phyloP scores from a whole-genome alignment of 2,113 vertebrate species.

The Scytalopus superciliaris region DNA sequence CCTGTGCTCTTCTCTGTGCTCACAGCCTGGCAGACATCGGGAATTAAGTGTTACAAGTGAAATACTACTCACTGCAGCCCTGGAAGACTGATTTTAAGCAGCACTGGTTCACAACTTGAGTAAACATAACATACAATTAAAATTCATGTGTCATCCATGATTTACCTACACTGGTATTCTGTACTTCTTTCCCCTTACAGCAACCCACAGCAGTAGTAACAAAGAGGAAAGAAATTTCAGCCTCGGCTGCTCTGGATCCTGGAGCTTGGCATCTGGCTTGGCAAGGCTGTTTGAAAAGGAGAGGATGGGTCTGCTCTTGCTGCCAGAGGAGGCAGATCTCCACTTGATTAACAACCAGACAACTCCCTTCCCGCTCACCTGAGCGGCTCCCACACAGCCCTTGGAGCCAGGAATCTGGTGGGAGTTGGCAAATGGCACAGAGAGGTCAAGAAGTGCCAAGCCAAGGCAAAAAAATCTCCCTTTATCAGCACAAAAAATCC shows the following conservation, averaged over 20 bases:
- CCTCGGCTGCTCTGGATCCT: not conserved
- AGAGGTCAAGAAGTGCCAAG: not conserved
- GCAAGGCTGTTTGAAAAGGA: not conserved
- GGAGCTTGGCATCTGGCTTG: not conserved
- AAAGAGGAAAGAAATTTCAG: not conserved
- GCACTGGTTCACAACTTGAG: not conserved
- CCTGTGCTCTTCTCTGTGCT: not conserved
- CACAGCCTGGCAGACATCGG: accelerated
- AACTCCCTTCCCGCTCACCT: not conserved
- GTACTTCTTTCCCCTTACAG: not conserved
- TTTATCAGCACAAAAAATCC: not conserved
- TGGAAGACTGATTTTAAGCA: not conserved
- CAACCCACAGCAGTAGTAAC: not conserved
- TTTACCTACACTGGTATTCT: not conserved
- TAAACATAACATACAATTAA: not conserved
- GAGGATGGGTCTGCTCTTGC: not conserved
- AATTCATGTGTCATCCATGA: not conserved
- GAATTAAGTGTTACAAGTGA: not conserved
- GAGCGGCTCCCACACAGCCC: accelerated
- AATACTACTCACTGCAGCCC: not conserved
- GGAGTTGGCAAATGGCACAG: not conserved
- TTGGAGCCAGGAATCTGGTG: not conserved
- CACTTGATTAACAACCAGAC: not conserved
- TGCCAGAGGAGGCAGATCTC: not conserved
- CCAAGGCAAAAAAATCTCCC: not conserved